Evolutionary conservation across 2,888 invertebrate species (phyloP).

Genomic region (Pseudococcus jackbeardsleyi): DNA sequence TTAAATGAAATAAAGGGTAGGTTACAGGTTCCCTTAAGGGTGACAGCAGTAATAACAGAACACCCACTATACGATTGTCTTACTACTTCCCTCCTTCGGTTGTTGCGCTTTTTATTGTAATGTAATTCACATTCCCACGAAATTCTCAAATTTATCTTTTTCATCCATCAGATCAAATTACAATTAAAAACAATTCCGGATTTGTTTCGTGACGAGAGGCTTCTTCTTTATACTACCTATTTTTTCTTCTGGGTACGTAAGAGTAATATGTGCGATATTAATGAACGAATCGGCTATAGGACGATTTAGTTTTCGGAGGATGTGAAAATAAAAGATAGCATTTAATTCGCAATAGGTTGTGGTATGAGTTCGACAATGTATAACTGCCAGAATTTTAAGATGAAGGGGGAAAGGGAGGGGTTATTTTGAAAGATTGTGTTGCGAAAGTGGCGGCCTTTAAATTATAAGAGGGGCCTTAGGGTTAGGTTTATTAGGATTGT

Average conservation of each 20-base stretch:
- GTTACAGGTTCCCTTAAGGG: constrained; percentile 62
- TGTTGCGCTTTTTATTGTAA: constrained; percentile 60
- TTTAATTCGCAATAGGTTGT: constrained; percentile 38
- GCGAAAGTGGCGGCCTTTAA: not conserved
- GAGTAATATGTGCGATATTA: constrained; percentile 12
- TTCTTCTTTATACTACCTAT: constrained; percentile 4
- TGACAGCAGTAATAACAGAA: constrained; percentile 64
- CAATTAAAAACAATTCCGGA: constrained; percentile 62
- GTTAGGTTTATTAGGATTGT: not conserved
- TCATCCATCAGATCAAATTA: constrained; percentile 60
- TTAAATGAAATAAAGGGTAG: constrained; percentile 62
- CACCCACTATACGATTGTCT: constrained; percentile 64
- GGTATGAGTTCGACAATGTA: constrained; percentile 17
- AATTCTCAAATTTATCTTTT: constrained; percentile 63
- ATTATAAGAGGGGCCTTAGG: not conserved
- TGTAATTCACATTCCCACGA: constrained; percentile 63
- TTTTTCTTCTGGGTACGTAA: not conserved
- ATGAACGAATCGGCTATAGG: not conserved
- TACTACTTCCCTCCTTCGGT: constrained; percentile 57
- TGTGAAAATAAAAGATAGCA: constrained; percentile 56
- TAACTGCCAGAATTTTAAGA: not conserved
- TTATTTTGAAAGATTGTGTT: not conserved
- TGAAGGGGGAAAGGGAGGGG: not conserved
- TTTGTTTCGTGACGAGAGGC: constrained; percentile 1
- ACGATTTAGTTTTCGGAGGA: constrained; percentile 30